phyloP scores from a whole-genome alignment of 2,797 vertebrate species.

The Lates japonicus region DNA sequence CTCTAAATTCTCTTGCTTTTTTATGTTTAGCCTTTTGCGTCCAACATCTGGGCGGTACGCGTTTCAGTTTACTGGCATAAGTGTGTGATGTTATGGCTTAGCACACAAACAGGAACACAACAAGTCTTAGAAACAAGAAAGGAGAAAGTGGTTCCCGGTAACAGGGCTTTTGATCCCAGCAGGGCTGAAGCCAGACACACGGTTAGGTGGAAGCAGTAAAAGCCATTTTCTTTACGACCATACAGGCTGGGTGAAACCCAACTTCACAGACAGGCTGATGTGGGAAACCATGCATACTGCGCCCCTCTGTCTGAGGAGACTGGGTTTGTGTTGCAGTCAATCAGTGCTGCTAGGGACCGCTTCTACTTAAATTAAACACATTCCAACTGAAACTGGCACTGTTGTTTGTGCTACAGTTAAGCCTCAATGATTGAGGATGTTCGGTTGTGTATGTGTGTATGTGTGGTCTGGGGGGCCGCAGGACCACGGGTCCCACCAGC shows the following conservation, averaged over 20 bases:
- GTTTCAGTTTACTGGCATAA: conserved; percentile 18
- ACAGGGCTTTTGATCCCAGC: conserved; percentile 79
- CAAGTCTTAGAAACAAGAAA: conserved; percentile 40
- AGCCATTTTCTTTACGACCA: conserved; percentile 77
- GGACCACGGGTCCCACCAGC: conserved; percentile 73
- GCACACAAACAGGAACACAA: conserved; percentile 62
- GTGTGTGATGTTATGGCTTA: conserved; percentile 32
- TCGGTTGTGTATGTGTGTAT: conserved; percentile 62
- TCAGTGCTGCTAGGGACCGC: conserved; percentile 55
- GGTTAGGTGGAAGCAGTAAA: conserved; percentile 84
- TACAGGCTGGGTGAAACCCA: conserved; percentile 70
- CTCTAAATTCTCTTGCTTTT: conserved; percentile 40
- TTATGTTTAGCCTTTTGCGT: conserved; percentile 48
- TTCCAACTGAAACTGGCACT: conserved; percentile 72
- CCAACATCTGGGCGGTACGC: background rate
- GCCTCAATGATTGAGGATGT: conserved; percentile 45
- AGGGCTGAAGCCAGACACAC: conserved; percentile 71
- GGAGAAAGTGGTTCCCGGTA: conserved; percentile 49
- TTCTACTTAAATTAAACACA: conserved; percentile 77
- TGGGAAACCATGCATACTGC: conserved; percentile 49
- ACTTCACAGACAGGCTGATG: conserved; percentile 59
- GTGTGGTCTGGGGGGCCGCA: conserved; percentile 62
- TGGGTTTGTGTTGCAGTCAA: conserved; percentile 64
- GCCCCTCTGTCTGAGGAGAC: conserved; percentile 43
- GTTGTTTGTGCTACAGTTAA: conserved; percentile 70